These are phyloP conservation scores for Nasonia oneida DNA, from an alignment of 2,888 invertebrate genomes.

Conservation along the genomic window DNA sequence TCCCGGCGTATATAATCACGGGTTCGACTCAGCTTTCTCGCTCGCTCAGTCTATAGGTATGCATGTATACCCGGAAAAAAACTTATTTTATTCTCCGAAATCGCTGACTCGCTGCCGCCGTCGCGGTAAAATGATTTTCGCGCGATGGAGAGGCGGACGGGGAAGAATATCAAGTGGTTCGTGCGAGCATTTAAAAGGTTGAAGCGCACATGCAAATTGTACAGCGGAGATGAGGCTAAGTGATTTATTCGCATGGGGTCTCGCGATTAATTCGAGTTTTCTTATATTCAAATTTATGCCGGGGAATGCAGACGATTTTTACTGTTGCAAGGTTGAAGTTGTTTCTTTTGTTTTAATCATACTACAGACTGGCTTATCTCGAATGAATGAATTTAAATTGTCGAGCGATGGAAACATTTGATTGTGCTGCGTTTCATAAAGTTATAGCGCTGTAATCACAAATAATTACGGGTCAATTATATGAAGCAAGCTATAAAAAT, in stretches of 20 bases:
- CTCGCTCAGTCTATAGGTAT: neutral
- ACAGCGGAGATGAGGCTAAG: constrained; percentile 38
- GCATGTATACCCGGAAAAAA: constrained; percentile 63
- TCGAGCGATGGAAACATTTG: neutral
- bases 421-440: neutral
- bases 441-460: neutral
- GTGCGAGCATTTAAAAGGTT: constrained; percentile 25
- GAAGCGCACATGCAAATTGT: constrained; percentile 47
- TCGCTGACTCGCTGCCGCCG: neutral
- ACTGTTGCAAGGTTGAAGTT: constrained; percentile 13
- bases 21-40: constrained; percentile 44
- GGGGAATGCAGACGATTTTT: constrained; percentile 37
- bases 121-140: constrained; percentile 28
- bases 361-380: no score
- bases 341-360: constrained; percentile 12
- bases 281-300: constrained; percentile 45
- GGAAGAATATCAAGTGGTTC: constrained; percentile 33
- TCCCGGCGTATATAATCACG: constrained; percentile 64
- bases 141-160: neutral
- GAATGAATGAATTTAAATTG: neutral
- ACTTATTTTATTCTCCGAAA: constrained; percentile 50
- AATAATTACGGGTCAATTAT: neutral
- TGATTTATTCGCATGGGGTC: constrained; percentile 55
- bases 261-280: constrained; percentile 43
- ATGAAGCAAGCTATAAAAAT: neutral